Percentiles rank a stretch among this genome's conserved stretches.
Evolutionary conservation across 2,888 invertebrate species (phyloP).

Genomic region (Hypsopygia costalis): DNA sequence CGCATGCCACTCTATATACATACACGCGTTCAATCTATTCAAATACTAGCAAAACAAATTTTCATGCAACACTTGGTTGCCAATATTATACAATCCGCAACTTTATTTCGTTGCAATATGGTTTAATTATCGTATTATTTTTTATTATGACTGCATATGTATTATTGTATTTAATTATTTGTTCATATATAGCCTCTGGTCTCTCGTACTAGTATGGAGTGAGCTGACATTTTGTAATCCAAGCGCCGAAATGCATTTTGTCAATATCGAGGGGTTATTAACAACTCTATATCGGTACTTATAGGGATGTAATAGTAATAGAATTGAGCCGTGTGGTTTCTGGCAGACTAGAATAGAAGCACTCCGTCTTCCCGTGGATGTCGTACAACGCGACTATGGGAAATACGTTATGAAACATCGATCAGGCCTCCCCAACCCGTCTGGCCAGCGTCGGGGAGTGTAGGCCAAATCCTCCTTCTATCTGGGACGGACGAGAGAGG

Average conservation of each 20-base stretch:
- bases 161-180: constrained; percentile 43
- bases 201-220: constrained; percentile 31
- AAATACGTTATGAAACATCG: too few relatives aligned
- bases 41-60: constrained; percentile 37
- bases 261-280: constrained; percentile 46
- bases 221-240: constrained; percentile 66
- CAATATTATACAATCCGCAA: constrained; percentile 2
- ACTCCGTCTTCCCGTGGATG: too few relatives aligned
- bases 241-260: constrained; percentile 59
- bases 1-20: constrained; percentile 26
- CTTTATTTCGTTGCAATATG: constrained; percentile 17
- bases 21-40: constrained; percentile 50
- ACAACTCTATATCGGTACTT: constrained; percentile 22
- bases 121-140: constrained; percentile 15
- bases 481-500: too few relatives aligned
- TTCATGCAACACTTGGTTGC: background rate
- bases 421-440: too few relatives aligned
- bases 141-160: constrained; percentile 18
- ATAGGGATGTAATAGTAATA: constrained; percentile 2
- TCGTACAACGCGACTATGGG: too few relatives aligned
- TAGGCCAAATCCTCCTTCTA: too few relatives aligned
- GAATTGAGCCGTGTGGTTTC: too few relatives aligned
- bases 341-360: too few relatives aligned
- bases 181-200: too few relatives aligned
- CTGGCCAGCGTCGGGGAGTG: too few relatives aligned